Evolutionary conservation across 1,140 invertebrate genomes (phyloP), one percentile per base, ranked within the genome.

Genomic region (Drosophila bocqueti): DNA sequence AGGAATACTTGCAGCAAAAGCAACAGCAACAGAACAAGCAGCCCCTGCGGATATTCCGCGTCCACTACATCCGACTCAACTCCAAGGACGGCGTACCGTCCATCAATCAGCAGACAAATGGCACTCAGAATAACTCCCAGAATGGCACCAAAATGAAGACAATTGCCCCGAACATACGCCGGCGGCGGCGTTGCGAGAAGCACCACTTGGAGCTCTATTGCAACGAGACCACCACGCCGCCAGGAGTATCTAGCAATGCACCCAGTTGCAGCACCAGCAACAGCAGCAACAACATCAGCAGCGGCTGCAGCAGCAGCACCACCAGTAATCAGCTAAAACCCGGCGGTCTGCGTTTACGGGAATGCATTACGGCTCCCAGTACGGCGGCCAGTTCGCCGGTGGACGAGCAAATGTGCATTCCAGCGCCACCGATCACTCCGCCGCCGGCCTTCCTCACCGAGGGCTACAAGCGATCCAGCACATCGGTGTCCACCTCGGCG

Each of bases 401-500:
- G 40, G 89, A 89, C 82, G 95, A 95, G 60, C 93, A 95, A 38
- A 94, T 95, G 24, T 85, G 62, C 34, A 92, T 93, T 29, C 94
- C 94, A 4, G 94, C 94, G 2, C 95, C 94, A 5, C 95, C 95
- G 4, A 96, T 96, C 62, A 96, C 95, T 24, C 95, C 95, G 7
- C 95, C 95, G 15, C 95, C 95, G 3, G 95, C 95, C 34, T 96
- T 96, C 78, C 91, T 95, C 18, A 94, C 95, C 0, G 94, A 94
- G 31, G 95, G 94, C 15, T 95, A 95, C 66, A 94, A 94, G 54
- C 94, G 94, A 64, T 93, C 93, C 26, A 89, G 80, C 59, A 81
- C 77, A 0, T 83, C 85, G 57, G 85, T 89, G 26, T 89, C 84
- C 26, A 89, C 84, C 26, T 89, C 84, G 52, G 84, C 84, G 0